Percentiles rank a stretch among this genome's conserved stretches.
Evolutionary conservation across 2,888 invertebrate genomes (phyloP).

Genomic region (Eledone cirrhosa): DNA sequence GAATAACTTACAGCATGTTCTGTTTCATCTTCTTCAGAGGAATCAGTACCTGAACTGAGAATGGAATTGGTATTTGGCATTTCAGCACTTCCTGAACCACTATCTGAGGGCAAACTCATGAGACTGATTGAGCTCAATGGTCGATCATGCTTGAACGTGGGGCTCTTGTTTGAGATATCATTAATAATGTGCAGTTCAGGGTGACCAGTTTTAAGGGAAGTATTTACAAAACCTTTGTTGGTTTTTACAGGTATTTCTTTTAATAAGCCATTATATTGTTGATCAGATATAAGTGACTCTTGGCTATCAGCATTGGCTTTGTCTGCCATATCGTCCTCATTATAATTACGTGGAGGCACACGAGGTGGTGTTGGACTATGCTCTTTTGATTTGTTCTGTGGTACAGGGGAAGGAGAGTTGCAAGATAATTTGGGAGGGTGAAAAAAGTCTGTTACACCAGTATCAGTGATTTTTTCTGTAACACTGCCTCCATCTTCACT

Average conservation of each 20-base stretch:
- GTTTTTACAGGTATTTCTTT: not conserved
- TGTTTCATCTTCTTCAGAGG: constrained; percentile 46
- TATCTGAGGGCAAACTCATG: constrained; percentile 42
- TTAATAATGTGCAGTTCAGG: constrained; percentile 24
- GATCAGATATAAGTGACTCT: constrained; percentile 29
- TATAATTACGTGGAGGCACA: constrained; percentile 46
- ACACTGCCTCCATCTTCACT: not conserved
- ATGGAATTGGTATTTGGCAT: constrained; percentile 20
- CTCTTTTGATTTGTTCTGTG: constrained; percentile 28
- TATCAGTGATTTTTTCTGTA: constrained; percentile 39
- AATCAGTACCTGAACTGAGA: constrained; percentile 42
- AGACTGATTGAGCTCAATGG: constrained; percentile 38
- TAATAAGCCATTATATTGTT: too few species aligned
- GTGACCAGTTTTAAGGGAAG: constrained; percentile 27
- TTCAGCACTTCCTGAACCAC: constrained; percentile 39
- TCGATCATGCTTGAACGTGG: constrained; percentile 19
- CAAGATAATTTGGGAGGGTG: not conserved
- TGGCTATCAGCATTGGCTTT: not conserved
- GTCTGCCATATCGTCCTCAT: not conserved
- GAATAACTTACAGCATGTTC: constrained; percentile 37
- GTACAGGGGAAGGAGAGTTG: not conserved
- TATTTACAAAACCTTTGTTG: not conserved
- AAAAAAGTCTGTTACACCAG: not conserved
- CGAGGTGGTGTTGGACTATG: constrained; percentile 42
- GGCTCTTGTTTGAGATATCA: not conserved